Base-by-base conservation (phyloP, 2,888 invertebrate species). In the Noctua janthe region DNA sequence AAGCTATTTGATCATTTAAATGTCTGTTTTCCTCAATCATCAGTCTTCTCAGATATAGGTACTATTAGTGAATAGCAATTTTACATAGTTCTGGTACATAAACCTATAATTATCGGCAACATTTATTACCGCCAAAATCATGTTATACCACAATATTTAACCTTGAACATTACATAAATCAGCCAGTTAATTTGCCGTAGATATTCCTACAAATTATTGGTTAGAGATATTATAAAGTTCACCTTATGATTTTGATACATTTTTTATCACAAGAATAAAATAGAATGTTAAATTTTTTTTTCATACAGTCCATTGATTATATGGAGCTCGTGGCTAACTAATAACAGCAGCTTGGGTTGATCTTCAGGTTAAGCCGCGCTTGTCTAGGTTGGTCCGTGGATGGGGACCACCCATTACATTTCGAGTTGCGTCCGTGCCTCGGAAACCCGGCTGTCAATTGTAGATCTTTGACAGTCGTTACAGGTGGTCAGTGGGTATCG, bases 41-140 rank as follows among this genome's bases (percentile, higher is more conserved):
- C 29, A 29, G 62, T 29, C 29, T 62, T 0, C 62, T 29, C 2
- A 29, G 7, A 1, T 62, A 62, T 62, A n/a, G 59, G 59, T 59
- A 59, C 56, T 62, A 29, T 64, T 35, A 64, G 64, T 64, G 8
- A 35, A 64, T 35, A 64, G 64, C 35, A 35, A 64, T 64, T 67
- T 67, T 43, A 43, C 43, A 43, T 23, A 43, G 4, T 35, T 29
- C 8, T n/a, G 11, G 6, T 11, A 23, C 1, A 43, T 43, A n/a
- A 54, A 67, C 80, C n/a, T 56, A 56, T 70, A 80, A 56, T 78
- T 56, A 80, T 35, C 11, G 54, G 11, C 20, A 54, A 54, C 11
- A 11, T 70, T 39, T 70, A 56, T 47, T 15, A n/a, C 35, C 4
- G 5, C 11, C 47, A 80, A 80, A 35, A 47, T 43, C 51, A 49